Evolutionary conservation across 2,888 invertebrate genomes (phyloP), one percentile per base, ranked within the genome.

Genomic region (Palloptera scutellata): DNA sequence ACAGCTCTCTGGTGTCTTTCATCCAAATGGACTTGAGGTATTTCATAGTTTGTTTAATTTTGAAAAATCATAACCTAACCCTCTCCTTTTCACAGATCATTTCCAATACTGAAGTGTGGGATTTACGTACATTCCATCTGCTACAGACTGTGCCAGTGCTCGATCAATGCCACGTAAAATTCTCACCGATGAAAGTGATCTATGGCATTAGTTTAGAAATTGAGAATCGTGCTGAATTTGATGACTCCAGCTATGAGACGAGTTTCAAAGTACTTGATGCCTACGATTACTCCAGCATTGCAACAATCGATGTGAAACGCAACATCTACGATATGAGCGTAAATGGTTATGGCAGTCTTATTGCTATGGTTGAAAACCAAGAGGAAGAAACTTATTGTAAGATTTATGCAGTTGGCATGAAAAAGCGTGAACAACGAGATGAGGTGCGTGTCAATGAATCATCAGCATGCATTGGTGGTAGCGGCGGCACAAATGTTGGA

Each of bases 21-120:
- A 98, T 88, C 97, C 97, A 0, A 96, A 95, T 82, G 97, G 97
- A 0, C 87, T 96, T 70, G 97, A 98, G 87, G 95, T 93, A 81
- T 82, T 45, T 30, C 3, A 30, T 30, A 2, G 1, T 40, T 54
- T 42, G 6, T 12, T 19, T n/a, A 9, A 19, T 10, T 12, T n/a
- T 9, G 10, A 30, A 30, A 30, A 30, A 30, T 30, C 30, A 4
- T 30, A 30, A 30, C 6, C 30, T 30, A 30, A 30, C 30, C 51
- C 12, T 12, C 19, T 13, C 15, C 41, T 6, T 54, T 52, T 82
- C 82, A 0, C 83, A 92, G 89, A 91, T 97, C 52, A 94, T 99
- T 78, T 96, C 98, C 65, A 98, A 98, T 82, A 96, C 97, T 0
- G 98, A 99, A 89, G 96, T 98, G 64, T 99, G 98, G 98, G 99